phyloP scores from a whole-genome alignment of 2,888 invertebrate species.

The Xylota segnis region DNA sequence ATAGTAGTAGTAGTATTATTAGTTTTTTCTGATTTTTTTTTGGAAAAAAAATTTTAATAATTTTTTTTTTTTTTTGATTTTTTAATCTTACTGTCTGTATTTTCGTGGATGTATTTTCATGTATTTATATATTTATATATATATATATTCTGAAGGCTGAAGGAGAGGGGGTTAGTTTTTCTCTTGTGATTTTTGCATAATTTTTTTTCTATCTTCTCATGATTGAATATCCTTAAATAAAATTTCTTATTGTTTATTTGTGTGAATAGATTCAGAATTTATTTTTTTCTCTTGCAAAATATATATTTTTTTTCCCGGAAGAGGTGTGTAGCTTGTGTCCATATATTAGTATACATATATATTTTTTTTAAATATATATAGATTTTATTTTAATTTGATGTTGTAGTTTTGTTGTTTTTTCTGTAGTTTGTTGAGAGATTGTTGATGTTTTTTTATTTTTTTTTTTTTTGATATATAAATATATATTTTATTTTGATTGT shows the following conservation, averaged over 20 bases:
- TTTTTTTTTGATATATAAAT: slow-evolving; percentile 34
- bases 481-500: slow-evolving; percentile 53
- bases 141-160: slow-evolving; percentile 75
- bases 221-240: slow-evolving; percentile 60
- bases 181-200: slow-evolving; percentile 67
- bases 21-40: slow-evolving; percentile 44
- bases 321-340: slow-evolving; percentile 77
- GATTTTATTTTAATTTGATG: slow-evolving; percentile 62
- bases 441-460: slow-evolving; percentile 62
- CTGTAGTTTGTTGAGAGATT: slow-evolving; percentile 70
- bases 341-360: slow-evolving; percentile 60
- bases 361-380: slow-evolving; percentile 39
- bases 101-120: slow-evolving; percentile 74
- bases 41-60: slow-evolving; percentile 19
- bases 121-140: slow-evolving; percentile 76
- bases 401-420: slow-evolving; percentile 68
- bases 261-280: slow-evolving; percentile 57
- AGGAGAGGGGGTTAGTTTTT: slow-evolving; percentile 77
- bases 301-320: slow-evolving; percentile 69
- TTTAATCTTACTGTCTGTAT: slow-evolving; percentile 61
- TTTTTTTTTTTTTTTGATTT: slow-evolving; percentile 19
- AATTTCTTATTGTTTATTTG: slow-evolving; percentile 61
- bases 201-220: slow-evolving; percentile 52
- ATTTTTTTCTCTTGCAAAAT: slow-evolving; percentile 65
- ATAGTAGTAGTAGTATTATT: slow-evolving; percentile 71